phyloP scores from a whole-genome alignment of 2,797 vertebrate species.

The Pseudocheirus occidentalis region DNA sequence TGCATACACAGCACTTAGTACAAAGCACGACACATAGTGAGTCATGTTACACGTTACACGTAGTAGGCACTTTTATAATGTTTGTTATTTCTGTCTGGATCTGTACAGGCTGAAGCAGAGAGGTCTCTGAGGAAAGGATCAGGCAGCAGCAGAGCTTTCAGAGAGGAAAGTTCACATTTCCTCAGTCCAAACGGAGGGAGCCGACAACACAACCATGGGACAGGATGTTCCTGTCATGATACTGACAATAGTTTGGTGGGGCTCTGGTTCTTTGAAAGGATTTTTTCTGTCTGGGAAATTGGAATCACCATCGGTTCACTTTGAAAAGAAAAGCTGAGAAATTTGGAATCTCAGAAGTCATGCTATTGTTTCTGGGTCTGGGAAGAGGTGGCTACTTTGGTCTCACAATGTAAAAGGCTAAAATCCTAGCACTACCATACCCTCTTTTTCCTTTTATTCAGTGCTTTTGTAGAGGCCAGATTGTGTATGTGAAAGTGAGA shows the following conservation, averaged over 20 bases:
- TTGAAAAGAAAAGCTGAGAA: neutral
- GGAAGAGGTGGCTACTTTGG: neutral
- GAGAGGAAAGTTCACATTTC: neutral
- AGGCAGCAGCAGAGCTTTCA: neutral
- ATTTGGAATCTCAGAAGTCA: neutral
- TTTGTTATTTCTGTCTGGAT: neutral
- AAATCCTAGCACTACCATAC: neutral
- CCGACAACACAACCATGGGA: neutral
- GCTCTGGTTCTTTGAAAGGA: neutral
- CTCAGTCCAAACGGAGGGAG: neutral
- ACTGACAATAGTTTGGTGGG: neutral
- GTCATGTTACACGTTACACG: neutral
- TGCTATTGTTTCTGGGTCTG: neutral
- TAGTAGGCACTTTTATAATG: neutral
- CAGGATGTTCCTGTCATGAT: neutral
- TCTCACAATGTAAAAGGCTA: neutral
- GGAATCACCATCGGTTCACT: neutral
- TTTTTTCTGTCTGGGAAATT: neutral
- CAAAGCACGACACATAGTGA: neutral
- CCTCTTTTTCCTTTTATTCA: neutral
- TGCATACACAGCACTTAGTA: neutral
- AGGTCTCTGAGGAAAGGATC: neutral
- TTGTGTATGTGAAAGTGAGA: neutral
- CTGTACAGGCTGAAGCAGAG: neutral
- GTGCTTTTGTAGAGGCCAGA: neutral